Conservation (phyloP, 2,797 vertebrate species). For the Melanotaenia boesemani region DNA sequence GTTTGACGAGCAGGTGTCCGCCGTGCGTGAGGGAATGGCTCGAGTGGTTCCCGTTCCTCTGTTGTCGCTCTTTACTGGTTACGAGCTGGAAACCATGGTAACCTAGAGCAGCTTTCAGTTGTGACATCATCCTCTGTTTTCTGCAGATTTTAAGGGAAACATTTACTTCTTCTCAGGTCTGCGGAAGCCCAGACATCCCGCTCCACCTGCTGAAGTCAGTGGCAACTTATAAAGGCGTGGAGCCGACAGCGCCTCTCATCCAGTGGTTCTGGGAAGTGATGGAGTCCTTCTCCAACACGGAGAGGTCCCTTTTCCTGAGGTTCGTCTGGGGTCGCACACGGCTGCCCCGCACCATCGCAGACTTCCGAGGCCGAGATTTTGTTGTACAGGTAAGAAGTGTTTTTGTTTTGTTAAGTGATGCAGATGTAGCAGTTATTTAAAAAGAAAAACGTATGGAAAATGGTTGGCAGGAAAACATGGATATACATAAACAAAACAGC, state of each 20-base stretch:
- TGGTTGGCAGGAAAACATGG: not conserved
- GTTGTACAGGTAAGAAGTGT: constrained; percentile 91
- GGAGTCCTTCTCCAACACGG: constrained; percentile 98
- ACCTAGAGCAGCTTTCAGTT: not conserved
- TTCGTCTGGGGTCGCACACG: constrained; percentile 98
- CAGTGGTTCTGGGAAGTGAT: constrained; percentile 99
- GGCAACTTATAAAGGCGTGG: constrained; percentile 97
- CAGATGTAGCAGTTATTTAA: no score
- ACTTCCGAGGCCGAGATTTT: constrained; percentile 98
- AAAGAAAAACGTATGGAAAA: no score
- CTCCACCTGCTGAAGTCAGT: constrained; percentile 98
- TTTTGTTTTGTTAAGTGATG: not conserved
- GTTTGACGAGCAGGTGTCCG: constrained; percentile 97
- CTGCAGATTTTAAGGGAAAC: not conserved
- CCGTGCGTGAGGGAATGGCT: constrained; percentile 98
- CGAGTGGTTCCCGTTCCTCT: constrained; percentile 96
- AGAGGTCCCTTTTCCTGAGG: constrained; percentile 96
- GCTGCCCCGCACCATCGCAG: constrained; percentile 96
- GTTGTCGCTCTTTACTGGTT: constrained; percentile 96
- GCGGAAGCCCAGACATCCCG: constrained; percentile 98
- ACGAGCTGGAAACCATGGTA: constrained; percentile 98
- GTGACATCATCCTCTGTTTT: not conserved
- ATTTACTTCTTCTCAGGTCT: constrained; percentile 84
- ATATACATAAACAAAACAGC: not conserved
- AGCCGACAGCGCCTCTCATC: constrained; percentile 92